Conservation (phyloP, 2,888 invertebrate species). For the Drosophila longiperda region DNA sequence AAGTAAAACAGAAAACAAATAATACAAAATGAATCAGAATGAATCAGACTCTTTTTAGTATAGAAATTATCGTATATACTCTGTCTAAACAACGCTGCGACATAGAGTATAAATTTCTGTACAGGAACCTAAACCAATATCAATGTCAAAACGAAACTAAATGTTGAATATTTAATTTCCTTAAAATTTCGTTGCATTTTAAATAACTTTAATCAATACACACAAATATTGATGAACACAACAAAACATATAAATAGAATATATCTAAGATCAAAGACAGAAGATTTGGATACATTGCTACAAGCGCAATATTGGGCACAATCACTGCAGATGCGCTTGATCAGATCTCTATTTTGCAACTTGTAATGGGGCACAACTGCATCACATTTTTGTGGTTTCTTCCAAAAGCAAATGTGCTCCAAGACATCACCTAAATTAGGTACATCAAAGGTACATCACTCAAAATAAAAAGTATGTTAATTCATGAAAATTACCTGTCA, state of each 20-base stretch:
- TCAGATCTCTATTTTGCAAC: background rate
- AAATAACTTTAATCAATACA: background rate
- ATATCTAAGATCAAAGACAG: background rate
- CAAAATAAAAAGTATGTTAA: background rate
- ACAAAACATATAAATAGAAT: background rate
- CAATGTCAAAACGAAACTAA: too few species aligned
- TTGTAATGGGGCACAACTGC: conserved; percentile 11
- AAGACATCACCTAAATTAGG: conserved; percentile 1
- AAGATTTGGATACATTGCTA: background rate
- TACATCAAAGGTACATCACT: background rate
- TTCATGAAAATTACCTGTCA: conserved; percentile 1
- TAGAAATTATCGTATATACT: background rate
- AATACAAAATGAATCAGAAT: background rate
- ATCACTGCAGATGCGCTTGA: background rate
- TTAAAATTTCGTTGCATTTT: background rate
- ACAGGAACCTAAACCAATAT: background rate
- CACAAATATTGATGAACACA: background rate
- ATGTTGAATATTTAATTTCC: background rate
- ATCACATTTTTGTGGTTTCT: background rate
- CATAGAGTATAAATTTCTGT: background rate
- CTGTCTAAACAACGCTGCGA: too few species aligned
- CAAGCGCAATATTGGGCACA: background rate
- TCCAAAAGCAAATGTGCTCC: conserved; percentile 2
- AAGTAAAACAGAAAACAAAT: background rate
- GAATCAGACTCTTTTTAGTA: background rate